Evolutionary conservation across 2,888 invertebrate species (phyloP).

Genomic region (Eristalis tenax): DNA sequence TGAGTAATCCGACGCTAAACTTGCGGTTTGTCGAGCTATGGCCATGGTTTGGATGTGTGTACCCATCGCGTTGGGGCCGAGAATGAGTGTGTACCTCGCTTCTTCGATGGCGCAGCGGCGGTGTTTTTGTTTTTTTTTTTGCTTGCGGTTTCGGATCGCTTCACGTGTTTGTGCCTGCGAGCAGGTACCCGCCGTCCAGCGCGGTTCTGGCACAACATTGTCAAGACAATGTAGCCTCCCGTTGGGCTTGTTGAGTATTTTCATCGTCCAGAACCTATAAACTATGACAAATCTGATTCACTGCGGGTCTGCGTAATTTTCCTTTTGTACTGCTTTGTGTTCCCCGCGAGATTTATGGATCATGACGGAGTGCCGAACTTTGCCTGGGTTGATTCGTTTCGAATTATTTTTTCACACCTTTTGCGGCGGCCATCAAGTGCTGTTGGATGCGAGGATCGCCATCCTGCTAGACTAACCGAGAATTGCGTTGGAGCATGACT

Average conservation of each 20-base stretch:
- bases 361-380: constrained; percentile 23
- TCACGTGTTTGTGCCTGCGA: constrained; percentile 35
- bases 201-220: constrained; percentile 43
- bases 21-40: constrained; percentile 49
- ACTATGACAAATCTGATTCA: constrained; percentile 65
- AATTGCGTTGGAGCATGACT: constrained; percentile 7
- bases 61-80: constrained; percentile 9
- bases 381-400: constrained; percentile 13
- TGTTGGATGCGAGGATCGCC: constrained; percentile 14
- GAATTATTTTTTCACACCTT: constrained; percentile 50
- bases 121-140: not conserved
- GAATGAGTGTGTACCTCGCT: constrained; percentile 4
- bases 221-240: constrained; percentile 6
- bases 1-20: constrained; percentile 56
- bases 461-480: constrained; percentile 23
- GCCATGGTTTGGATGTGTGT: not conserved
- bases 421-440: not conserved
- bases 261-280: constrained; percentile 37
- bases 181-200: constrained; percentile 16
- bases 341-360: constrained; percentile 30
- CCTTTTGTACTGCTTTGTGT: constrained; percentile 10
- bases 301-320: constrained; percentile 10
- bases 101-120: not conserved
- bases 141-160: constrained; percentile 30
- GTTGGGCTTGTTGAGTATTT: constrained; percentile 21